Evolutionary conservation across 2,797 vertebrate species (phyloP), one percentile per base, ranked within the genome.

Genomic region (Sarcophilus harrisii): DNA sequence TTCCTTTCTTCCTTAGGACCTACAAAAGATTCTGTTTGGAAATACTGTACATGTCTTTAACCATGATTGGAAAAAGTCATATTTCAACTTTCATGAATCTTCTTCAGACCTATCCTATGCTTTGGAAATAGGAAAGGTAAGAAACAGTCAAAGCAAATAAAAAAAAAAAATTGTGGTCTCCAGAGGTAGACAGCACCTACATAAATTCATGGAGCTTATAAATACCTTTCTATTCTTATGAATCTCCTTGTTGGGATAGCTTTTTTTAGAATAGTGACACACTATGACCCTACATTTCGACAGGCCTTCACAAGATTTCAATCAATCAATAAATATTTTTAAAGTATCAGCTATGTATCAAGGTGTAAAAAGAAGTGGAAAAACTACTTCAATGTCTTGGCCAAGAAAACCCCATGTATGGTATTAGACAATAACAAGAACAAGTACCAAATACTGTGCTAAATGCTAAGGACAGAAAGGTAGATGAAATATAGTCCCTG

Each of bases 1-100:
- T 13, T 38, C 62, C 58, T 91, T 3, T 30, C 2, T n/a, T 89
- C 57, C 66, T 0, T 97, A 99, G 99, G 98, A 96, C 54, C 98
- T 99, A 94, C 98, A 98, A 91, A 98, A 98, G 96, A 98, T 99
- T 94, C 97, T 99, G 24, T 99, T 99, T 58, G 98, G 99, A 59
- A 98, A 98, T 16, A 95, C 91, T 0, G 96, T 95, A 52, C 97
- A 98, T 0, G 18, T 98, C 93, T 99, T 99, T 94, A 98, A 97
- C 98, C 96, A 97, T 0, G 98, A 99, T 95, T 99, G 99, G 99
- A 98, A 98, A 96, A 99, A 97, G 92, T 98, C 99, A 0, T 94
- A 90, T 94, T 99, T 99, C 97, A 98, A 98, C 94, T 99, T 99
- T 95, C 98, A 98, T 0, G 97, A 98, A 16, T 98, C 99, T 0